Conservation (phyloP, 2,888 invertebrate genomes). For the Drosophila fungiperda region DNA sequence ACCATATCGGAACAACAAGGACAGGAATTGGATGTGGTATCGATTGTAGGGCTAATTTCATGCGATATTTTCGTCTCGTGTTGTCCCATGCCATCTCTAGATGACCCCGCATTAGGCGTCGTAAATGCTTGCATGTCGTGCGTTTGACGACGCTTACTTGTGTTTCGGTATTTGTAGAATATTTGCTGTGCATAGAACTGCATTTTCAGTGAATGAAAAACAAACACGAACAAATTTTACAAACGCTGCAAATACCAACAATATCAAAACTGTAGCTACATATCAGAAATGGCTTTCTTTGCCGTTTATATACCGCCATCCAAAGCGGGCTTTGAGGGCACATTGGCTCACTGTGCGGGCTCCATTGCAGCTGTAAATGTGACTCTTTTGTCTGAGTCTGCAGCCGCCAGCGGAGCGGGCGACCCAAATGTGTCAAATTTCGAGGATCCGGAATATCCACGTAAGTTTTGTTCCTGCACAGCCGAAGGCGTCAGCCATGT, state of each 20-base stretch:
- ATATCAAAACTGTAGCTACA: not conserved
- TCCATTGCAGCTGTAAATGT: slow-evolving; percentile 65
- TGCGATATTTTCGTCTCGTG: slow-evolving; percentile 3
- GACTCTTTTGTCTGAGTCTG: slow-evolving; percentile 20
- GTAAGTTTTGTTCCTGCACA: slow-evolving; percentile 51
- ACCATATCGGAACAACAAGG: not conserved
- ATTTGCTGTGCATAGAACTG: not conserved
- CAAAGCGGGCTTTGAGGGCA: slow-evolving; percentile 66
- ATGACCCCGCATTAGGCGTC: slow-evolving; percentile 34
- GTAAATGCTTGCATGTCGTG: slow-evolving; percentile 20
- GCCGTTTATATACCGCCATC: slow-evolving; percentile 65
- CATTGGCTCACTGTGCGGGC: slow-evolving; percentile 53
- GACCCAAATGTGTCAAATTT: slow-evolving; percentile 18
- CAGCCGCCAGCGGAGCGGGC: slow-evolving; percentile 9
- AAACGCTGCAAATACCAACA: not conserved
- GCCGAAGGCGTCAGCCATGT: slow-evolving; percentile 20
- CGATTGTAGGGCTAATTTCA: not conserved
- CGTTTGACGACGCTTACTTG: slow-evolving; percentile 22
- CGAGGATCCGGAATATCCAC: slow-evolving; percentile 72
- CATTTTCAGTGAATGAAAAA: slow-evolving; percentile 19
- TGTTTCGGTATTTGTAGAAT: slow-evolving; percentile 13
- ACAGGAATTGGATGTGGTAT: not conserved
- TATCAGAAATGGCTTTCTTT: slow-evolving; percentile 58
- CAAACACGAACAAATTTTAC: not conserved
- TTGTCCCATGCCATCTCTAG: slow-evolving; percentile 6